Conservation (phyloP, 2,888 invertebrate genomes). For the Chrysolina oricalcia region DNA sequence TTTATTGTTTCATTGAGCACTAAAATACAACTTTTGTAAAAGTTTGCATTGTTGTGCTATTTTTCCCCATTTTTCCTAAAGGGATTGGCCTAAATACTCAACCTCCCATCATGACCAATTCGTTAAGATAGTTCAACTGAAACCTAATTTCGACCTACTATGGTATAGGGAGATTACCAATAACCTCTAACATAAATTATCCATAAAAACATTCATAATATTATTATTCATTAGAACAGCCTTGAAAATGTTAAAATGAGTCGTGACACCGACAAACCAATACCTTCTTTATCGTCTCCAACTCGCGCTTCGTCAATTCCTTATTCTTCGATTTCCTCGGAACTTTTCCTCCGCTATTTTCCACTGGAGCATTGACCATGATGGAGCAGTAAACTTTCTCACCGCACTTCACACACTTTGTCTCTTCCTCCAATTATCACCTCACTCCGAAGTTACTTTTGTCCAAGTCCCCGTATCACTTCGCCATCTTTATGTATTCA, state of each 20-base stretch:
- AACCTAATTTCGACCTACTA: too few species aligned
- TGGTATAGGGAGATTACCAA: too few species aligned
- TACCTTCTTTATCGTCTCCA: constrained; percentile 58
- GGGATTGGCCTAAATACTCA: too few species aligned
- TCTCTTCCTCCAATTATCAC: constrained; percentile 19
- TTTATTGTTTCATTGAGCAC: too few species aligned
- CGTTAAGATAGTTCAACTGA: too few species aligned
- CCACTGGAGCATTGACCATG: constrained; percentile 37
- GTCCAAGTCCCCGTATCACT: constrained; percentile 24
- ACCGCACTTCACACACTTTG: constrained; percentile 7
- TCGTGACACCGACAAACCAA: background rate
- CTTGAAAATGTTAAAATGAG: constrained; percentile 6
- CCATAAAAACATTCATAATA: background rate
- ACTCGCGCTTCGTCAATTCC: constrained; percentile 55
- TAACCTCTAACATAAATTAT: too few species aligned
- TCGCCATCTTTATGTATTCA: constrained; percentile 56
- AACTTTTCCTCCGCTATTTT: constrained; percentile 50
- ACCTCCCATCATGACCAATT: too few species aligned
- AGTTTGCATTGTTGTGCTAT: too few species aligned
- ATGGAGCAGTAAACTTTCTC: constrained; percentile 15
- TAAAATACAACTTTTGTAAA: too few species aligned
- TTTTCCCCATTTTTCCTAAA: too few species aligned
- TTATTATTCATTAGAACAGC: background rate
- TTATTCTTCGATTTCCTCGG: constrained; percentile 47
- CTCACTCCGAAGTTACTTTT: constrained; percentile 3